Evolutionary conservation across 1,140 invertebrate genomes (phyloP).

Genomic region (Stegodyphus dumicola): DNA sequence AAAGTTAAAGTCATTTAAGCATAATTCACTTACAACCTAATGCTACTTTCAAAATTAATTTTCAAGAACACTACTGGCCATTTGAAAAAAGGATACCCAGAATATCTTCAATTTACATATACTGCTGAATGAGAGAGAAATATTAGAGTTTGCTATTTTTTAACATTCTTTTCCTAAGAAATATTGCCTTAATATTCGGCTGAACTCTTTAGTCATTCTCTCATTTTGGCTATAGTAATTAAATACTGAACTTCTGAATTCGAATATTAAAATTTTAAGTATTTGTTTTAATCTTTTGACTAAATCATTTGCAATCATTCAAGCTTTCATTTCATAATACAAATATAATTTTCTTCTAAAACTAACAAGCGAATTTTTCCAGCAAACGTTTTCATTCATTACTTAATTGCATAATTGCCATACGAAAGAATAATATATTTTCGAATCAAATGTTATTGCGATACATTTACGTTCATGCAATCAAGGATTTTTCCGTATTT

Average conservation of each 20-base stretch:
- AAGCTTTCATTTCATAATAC: too few relatives aligned
- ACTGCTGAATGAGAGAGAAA: background rate
- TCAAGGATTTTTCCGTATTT: too few relatives aligned
- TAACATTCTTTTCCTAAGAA: too few relatives aligned
- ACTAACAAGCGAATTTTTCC: background rate
- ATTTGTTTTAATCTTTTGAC: too few relatives aligned
- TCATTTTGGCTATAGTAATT: too few relatives aligned
- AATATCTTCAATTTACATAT: background rate
- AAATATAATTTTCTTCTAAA: background rate
- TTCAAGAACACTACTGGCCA: conserved; percentile 25
- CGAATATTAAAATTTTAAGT: too few relatives aligned
- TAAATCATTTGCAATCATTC: too few relatives aligned
- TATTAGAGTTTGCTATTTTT: background rate
- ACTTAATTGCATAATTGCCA: background rate
- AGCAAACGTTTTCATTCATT: background rate
- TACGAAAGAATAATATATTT: background rate
- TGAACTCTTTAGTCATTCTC: too few relatives aligned
- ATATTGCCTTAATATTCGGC: too few relatives aligned
- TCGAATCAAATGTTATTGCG: background rate
- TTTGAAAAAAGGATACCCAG: conserved; percentile 37
- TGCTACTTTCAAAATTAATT: background rate
- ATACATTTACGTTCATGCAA: background rate
- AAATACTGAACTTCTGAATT: too few relatives aligned
- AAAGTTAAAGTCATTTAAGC: too few relatives aligned
- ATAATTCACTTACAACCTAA: too few relatives aligned